Conservation (phyloP, 2,888 invertebrate genomes). For the Eutolmus rufibarbis region DNA sequence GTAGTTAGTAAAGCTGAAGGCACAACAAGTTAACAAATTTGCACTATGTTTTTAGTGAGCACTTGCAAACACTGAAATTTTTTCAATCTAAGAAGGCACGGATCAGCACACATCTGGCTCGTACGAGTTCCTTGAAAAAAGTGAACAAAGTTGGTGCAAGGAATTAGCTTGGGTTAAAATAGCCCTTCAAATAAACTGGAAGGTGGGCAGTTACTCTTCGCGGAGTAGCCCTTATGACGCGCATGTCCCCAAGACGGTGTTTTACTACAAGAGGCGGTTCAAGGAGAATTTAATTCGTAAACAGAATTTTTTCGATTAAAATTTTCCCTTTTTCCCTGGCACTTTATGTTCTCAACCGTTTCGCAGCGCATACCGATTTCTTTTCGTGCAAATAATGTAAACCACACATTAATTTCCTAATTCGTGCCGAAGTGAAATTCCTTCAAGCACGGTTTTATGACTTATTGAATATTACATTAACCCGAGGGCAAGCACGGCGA, state of each 20-base stretch:
- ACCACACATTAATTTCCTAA: conserved; percentile 45
- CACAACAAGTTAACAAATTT: neutral
- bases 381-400: conserved; percentile 47
- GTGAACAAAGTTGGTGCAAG: conserved; percentile 31
- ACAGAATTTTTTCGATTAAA: conserved; percentile 13
- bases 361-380: conserved; percentile 31
- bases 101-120: conserved; percentile 34
- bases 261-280: conserved; percentile 3
- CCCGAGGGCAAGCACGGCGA: neutral
- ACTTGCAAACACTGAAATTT: neutral
- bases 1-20: neutral
- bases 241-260: conserved; percentile 4
- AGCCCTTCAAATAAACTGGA: neutral
- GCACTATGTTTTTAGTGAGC: neutral
- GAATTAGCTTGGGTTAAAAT: neutral
- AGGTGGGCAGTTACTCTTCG: neutral
- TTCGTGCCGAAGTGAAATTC: conserved; percentile 31
- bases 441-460: neutral
- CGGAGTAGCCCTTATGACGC: neutral
- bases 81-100: neutral
- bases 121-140: conserved; percentile 35
- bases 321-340: neutral
- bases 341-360: conserved; percentile 13
- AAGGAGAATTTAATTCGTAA: conserved; percentile 28
- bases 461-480: conserved; percentile 1